A percentile compares a stretch with the other conserved stretches of the same genome.
These are phyloP conservation scores for Eilema sororculum DNA, from an alignment of 2,888 invertebrate species.

Conservation along the genomic window DNA sequence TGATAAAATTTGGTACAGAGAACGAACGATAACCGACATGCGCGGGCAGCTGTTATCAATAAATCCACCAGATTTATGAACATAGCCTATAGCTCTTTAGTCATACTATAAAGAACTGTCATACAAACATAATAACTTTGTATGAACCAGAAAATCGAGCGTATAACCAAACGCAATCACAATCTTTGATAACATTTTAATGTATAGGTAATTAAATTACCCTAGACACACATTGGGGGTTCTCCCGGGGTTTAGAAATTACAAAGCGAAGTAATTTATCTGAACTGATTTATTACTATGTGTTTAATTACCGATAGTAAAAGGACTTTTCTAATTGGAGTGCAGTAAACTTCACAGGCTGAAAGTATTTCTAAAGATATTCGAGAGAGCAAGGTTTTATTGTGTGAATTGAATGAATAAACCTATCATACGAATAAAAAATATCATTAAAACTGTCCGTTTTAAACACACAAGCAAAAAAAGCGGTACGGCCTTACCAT, in stretches of 20 bases:
- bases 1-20: no score
- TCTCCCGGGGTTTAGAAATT: constrained; percentile 19
- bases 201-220: no score
- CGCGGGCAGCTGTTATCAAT: no score
- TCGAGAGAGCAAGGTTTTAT: no score
- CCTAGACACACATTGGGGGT: constrained; percentile 6
- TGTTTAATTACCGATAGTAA: constrained; percentile 44
- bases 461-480: no score
- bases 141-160: background rate
- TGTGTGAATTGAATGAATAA: background rate
- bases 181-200: background rate
- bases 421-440: no score
- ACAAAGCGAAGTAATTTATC: constrained; percentile 25
- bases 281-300: constrained; percentile 33
- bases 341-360: background rate
- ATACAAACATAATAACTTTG: background rate
- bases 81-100: no score
- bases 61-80: no score
- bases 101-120: background rate
- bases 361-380: background rate
- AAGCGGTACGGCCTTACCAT: no score
- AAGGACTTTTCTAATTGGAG: constrained; percentile 2
- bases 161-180: no score
- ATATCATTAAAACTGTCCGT: no score
- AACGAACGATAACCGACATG: no score